Percentiles rank a stretch among this genome's conserved stretches.
Evolutionary conservation across 1,140 invertebrate species (phyloP).

Genomic region (Drosophila trapezifrons): DNA sequence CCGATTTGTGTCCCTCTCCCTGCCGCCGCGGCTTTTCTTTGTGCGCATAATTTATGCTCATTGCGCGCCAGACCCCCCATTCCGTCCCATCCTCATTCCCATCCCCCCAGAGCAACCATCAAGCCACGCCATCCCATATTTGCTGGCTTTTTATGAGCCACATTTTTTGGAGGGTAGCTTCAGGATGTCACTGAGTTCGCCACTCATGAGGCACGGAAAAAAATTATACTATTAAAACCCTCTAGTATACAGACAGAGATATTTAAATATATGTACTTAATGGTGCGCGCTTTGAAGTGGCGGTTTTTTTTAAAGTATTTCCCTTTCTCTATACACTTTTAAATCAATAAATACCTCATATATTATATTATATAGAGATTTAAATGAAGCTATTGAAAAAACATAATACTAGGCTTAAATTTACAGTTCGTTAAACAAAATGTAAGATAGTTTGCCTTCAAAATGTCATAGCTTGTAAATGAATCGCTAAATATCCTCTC

Average conservation of each 20-base stretch:
- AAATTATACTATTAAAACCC: constrained; percentile 12
- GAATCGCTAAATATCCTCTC: not conserved
- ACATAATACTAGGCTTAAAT: not conserved
- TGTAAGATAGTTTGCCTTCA: too few species aligned
- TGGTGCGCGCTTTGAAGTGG: not conserved
- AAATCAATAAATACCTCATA: not conserved
- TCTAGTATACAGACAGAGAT: not conserved
- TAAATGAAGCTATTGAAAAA: not conserved
- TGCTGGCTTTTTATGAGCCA: constrained; percentile 33
- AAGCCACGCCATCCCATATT: constrained; percentile 34
- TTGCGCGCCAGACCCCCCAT: constrained; percentile 52
- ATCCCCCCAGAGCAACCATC: constrained; percentile 23
- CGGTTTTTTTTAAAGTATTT: not conserved
- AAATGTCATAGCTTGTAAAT: too few species aligned
- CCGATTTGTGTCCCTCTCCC: not conserved
- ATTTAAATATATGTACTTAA: not conserved
- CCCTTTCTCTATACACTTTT: not conserved
- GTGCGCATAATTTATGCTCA: constrained; percentile 77
- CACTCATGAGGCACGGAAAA: constrained; percentile 17
- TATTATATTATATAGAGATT: not conserved
- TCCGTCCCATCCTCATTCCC: constrained; percentile 4
- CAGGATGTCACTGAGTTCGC: constrained; percentile 28
- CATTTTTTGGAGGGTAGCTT: constrained; percentile 43
- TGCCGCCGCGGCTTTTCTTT: constrained; percentile 39
- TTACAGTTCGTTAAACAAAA: not conserved